Evolutionary conservation across 2,113 vertebrate species (phyloP).

Genomic region (Chroicocephalus ridibundus): DNA sequence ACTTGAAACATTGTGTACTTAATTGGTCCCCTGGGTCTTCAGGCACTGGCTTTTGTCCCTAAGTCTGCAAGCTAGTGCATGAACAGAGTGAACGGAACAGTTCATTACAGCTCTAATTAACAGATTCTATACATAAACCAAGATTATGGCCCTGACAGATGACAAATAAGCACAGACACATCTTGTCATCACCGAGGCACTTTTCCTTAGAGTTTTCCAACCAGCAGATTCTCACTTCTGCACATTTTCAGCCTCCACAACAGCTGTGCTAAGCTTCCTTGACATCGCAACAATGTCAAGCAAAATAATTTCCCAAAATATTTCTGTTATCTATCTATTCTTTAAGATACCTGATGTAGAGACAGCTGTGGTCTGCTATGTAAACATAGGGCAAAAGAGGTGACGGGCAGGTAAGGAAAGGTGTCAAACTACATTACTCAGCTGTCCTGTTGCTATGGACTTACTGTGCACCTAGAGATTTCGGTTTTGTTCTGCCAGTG

Average conservation of each 20-base stretch:
- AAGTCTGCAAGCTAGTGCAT: background rate
- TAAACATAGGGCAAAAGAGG: background rate
- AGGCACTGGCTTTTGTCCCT: conserved; percentile 30
- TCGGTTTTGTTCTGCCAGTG: background rate
- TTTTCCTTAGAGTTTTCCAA: conserved; percentile 3
- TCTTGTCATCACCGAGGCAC: background rate
- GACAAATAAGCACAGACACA: conserved; percentile 23
- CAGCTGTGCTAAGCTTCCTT: background rate
- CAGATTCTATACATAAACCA: conserved; percentile 3
- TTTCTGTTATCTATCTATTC: background rate
- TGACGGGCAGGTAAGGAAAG: background rate
- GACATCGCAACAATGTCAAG: background rate
- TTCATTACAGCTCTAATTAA: conserved; percentile 46
- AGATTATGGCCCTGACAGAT: conserved; percentile 19
- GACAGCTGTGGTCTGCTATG: background rate
- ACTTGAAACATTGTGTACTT: conserved; percentile 43
- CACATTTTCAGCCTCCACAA: background rate
- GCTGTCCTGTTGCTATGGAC: background rate
- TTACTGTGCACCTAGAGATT: background rate
- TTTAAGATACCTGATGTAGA: background rate
- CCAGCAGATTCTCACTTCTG: background rate
- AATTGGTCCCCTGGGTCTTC: conserved; percentile 49
- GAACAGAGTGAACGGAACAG: conserved; percentile 30
- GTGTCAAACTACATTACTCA: background rate
- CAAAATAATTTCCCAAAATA: background rate